phyloP scores from a whole-genome alignment of 2,113 vertebrate genomes.

The Ceyx margarethae region DNA sequence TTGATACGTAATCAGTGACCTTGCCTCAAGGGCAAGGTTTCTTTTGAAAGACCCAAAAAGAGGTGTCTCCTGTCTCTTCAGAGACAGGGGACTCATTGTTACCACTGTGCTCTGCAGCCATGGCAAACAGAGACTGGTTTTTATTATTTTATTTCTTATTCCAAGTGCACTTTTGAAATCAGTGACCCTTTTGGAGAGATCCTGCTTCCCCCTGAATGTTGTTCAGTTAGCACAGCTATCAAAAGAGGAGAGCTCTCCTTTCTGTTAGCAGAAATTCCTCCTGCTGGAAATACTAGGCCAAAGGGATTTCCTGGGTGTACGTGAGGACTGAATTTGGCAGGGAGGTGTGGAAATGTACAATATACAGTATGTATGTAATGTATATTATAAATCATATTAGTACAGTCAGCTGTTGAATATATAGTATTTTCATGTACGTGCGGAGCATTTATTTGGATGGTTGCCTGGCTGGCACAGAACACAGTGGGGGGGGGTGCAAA shows the following conservation, averaged over 20 bases:
- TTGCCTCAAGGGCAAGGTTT: neutral
- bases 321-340: constrained; percentile 50
- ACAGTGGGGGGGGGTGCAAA: neutral
- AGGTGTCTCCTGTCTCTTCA: neutral
- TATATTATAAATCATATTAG: constrained; percentile 63
- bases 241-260: neutral
- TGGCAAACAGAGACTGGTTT: neutral
- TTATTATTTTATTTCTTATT: neutral
- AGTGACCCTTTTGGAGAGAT: neutral
- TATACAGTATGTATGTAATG: constrained; percentile 51
- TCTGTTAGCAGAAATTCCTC: constrained; percentile 25
- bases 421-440: constrained; percentile 26
- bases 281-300: constrained; percentile 20
- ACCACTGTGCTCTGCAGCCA: neutral
- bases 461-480: constrained; percentile 36
- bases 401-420: constrained; percentile 55
- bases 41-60: neutral
- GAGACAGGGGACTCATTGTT: neutral
- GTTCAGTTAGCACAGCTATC: neutral
- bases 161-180: neutral
- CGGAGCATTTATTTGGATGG: constrained; percentile 46
- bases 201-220: neutral
- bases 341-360: constrained; percentile 55
- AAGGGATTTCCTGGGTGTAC: constrained; percentile 58
- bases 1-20: neutral